Conservation (phyloP, 2,888 invertebrate genomes). For the Drosophila histrio region DNA sequence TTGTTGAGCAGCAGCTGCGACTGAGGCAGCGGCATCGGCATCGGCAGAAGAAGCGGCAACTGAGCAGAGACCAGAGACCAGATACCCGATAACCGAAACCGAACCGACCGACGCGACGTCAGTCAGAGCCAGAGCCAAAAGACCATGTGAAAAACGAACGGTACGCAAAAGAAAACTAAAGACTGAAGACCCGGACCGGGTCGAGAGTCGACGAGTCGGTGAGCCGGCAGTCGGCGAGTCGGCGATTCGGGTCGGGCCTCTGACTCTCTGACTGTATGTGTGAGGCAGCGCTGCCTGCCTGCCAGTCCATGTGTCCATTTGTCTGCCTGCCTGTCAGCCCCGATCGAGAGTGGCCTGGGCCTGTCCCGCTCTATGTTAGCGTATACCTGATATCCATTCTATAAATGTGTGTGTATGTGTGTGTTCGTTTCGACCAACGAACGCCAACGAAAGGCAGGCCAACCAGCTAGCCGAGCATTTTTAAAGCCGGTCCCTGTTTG, state of each 20-base stretch:
- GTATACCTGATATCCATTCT: constrained; percentile 49
- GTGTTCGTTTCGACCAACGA: constrained; percentile 36
- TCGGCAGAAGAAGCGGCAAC: constrained; percentile 21
- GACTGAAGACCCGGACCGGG: constrained; percentile 37
- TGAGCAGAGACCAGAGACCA: constrained; percentile 26
- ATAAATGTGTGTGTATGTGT: constrained; percentile 3
- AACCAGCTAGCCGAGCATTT: constrained; percentile 50
- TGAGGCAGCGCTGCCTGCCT: constrained; percentile 40
- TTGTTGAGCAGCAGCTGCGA: constrained; percentile 75
- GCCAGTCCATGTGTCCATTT: constrained; percentile 43
- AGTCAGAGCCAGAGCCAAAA: constrained; percentile 41
- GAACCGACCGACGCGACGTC: constrained; percentile 47
- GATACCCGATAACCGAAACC: constrained; percentile 44
- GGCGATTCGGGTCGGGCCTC: constrained; percentile 26
- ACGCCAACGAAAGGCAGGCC: constrained; percentile 46
- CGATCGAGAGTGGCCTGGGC: constrained; percentile 42
- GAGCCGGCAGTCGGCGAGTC: no score
- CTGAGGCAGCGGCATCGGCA: constrained; percentile 25
- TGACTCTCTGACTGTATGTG: constrained; percentile 25
- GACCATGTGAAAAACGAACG: constrained; percentile 64
- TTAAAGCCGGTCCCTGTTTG: constrained; percentile 41
- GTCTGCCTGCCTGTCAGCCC: constrained; percentile 52
- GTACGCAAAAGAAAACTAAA: constrained; percentile 49
- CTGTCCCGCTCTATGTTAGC: constrained; percentile 38
- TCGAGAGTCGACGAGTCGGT: constrained; percentile 17